These are phyloP conservation scores for Proteles cristata DNA, from an alignment of 2,113 vertebrate genomes.

Conservation along the genomic window DNA sequence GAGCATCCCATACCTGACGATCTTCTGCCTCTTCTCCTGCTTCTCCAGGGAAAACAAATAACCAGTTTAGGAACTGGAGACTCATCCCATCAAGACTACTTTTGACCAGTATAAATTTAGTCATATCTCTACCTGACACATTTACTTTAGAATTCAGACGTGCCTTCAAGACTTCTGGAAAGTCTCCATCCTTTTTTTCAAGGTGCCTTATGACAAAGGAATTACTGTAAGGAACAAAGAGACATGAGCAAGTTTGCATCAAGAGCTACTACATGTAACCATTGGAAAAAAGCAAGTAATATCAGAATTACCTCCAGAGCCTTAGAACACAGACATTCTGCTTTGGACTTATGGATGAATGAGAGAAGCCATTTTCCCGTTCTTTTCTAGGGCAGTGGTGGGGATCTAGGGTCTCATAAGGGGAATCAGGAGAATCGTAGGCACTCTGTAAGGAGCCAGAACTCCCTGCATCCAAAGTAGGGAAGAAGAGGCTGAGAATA, in stretches of 20 bases:
- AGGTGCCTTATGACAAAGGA: background rate
- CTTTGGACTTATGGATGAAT: background rate
- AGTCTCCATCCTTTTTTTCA: background rate
- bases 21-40: background rate
- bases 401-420: background rate
- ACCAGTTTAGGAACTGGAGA: background rate
- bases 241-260: background rate
- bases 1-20: accelerated
- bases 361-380: background rate
- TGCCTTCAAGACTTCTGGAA: background rate
- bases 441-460: background rate
- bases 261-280: background rate
- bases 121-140: background rate
- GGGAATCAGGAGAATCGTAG: background rate
- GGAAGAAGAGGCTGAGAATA: background rate
- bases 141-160: background rate
- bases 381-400: background rate
- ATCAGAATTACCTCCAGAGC: background rate
- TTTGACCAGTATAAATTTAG: background rate
- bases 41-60: background rate
- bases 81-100: background rate
- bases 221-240: background rate
- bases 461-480: accelerated
- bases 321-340: background rate
- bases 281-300: background rate